Base-by-base conservation (phyloP, 1,140 invertebrate species). In the Reticulitermes speratus region DNA sequence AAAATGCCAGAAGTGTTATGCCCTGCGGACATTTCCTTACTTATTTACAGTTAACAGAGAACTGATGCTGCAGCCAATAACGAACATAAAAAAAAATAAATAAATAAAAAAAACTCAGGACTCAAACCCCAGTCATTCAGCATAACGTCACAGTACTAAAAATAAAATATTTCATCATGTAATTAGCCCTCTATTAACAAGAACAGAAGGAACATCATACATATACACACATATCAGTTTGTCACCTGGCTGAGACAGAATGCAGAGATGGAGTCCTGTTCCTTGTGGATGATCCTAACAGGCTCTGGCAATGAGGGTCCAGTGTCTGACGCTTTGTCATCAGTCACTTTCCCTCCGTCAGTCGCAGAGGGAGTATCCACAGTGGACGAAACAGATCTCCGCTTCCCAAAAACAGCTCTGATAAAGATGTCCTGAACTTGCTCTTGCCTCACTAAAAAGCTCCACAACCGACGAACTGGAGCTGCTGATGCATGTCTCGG, bases 201-300 rank as follows among this genome's bases (percentile, higher is more conserved):
- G 16, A 5, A 5, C 38, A 38, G 5, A 38, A 38, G 38, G 38
- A n/a, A 82, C 21, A 38, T 82, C 44, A 82, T 21, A 30, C 23
- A 25, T 23, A 3, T 48, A 48, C 48, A 48, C 48, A 55, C 19
- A 55, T 0, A 84, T 30, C 44, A 52, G 14, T 44, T n/a, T 45
- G 88, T 91, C 90, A 97, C 96, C 92, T 96, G 95, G 93, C 99
- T 99, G 82, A 99, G 93, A 90, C 98, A 98, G 93, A 99, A 99
- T 55, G 98, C 97, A 88, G 97, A 96, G 87, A 99, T 99, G 86
- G 97, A 97, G 91, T 99, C 99, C 92, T 99, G 98, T 90, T 99
- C 99, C 92, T 99, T 99, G 90, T 99, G 99, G 87, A 99, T 98
- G 87, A 99, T 98, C 87, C 98, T 94, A 86, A 99, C 97, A 75